phyloP scores from a whole-genome alignment of 2,113 vertebrate species.

The Verasper variegatus region DNA sequence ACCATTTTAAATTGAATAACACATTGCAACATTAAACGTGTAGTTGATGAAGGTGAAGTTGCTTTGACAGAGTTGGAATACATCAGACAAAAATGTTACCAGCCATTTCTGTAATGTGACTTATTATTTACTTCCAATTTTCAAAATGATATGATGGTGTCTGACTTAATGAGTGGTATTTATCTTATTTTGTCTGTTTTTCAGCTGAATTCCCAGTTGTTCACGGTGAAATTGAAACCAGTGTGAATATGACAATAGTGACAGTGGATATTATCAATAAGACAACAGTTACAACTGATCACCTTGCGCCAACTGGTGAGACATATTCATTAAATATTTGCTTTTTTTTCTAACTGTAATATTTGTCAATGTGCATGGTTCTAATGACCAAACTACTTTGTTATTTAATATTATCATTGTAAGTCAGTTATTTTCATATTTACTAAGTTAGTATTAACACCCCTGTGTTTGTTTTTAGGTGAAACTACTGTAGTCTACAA shows the following conservation, averaged over 20 bases:
- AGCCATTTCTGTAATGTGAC: too few relatives aligned
- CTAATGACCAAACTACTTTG: too few relatives aligned
- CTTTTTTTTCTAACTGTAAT: not conserved
- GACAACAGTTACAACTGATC: conserved; percentile 33
- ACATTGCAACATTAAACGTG: too few relatives aligned
- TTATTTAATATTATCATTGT: not conserved
- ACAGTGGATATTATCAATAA: conserved; percentile 31
- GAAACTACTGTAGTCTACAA: conserved; percentile 38
- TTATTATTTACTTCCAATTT: too few relatives aligned
- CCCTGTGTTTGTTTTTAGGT: conserved; percentile 38
- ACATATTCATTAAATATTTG: not conserved
- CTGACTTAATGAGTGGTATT: too few relatives aligned
- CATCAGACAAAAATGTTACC: too few relatives aligned
- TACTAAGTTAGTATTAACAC: not conserved
- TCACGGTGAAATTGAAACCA: conserved; percentile 30
- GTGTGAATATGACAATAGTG: conserved; percentile 16
- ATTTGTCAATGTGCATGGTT: not conserved
- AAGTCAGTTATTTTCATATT: not conserved
- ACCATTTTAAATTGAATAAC: too few relatives aligned
- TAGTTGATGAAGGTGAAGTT: too few relatives aligned
- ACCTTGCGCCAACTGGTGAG: conserved; percentile 49
- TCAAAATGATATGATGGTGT: too few relatives aligned
- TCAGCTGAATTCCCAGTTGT: conserved; percentile 39
- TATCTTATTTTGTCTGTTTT: not conserved
- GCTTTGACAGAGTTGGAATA: too few relatives aligned